Base-by-base conservation (phyloP, 2,113 vertebrate species). In the Cottus gobio region DNA sequence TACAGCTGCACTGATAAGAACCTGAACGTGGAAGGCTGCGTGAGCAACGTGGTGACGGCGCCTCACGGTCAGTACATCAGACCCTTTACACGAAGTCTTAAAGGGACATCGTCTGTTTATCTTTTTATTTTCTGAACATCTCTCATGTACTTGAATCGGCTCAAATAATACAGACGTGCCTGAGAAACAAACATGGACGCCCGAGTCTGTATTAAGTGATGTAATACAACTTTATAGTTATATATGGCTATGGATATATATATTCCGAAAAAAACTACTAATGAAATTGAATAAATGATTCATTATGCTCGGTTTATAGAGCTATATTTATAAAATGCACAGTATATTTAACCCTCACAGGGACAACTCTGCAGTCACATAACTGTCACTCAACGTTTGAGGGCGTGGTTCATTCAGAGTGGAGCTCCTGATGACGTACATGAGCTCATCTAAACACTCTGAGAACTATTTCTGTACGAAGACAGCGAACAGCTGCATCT, bases 11-110 rank as follows among this genome's bases (percentile, higher is more conserved):
- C 95, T 28, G 93, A 90, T 34, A 93, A 91, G 71, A 91, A 87
- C 77, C 68, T 77, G 0, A 92, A 80, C 12, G n/a, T 80, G 5
- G 91, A 87, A 42, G 87, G 82, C 42, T 93, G 98, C 93, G 66
- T 93, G 86, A 94, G 71, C 86, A 93, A 85, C 3, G 95, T 96
- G 84, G 89, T 95, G 50, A 93, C 94, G 0, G 95, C 95, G 15
- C 93, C 95, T 48, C 93, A 93, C 1, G 95, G 95, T 95, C 52
- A 86, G 89, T 95, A 71, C 44, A n/a, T 11, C 11, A 2, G 30
- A 34, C n/a, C n/a, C n/a, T 73, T 15, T 36, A 34, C 11, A 58
- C 26, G 5, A 4, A 30, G 16, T 48, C 9, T 44, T 15, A 60
- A 6, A 31, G 26, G 39, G 28, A 15, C 12, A 16, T 1, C 12